Evolutionary conservation across 1,140 invertebrate genomes (phyloP).

Genomic region (Drosophila truncata): DNA sequence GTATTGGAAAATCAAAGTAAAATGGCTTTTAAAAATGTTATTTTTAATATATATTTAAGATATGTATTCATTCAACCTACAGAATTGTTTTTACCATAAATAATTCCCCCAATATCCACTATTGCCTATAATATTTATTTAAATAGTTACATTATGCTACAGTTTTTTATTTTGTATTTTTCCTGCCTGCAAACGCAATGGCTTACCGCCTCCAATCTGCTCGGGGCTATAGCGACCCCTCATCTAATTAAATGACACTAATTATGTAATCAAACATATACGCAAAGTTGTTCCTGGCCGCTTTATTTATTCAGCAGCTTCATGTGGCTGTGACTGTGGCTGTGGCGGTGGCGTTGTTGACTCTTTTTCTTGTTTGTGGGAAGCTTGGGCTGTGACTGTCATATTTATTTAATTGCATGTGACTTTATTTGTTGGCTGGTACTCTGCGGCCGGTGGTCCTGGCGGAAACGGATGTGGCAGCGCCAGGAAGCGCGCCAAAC

Average conservation of each 20-base stretch:
- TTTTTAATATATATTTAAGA: neutral
- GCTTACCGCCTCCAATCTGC: neutral
- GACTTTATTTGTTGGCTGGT: slow-evolving; percentile 65
- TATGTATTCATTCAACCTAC: neutral
- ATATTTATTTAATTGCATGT: slow-evolving; percentile 81
- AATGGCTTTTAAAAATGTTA: neutral
- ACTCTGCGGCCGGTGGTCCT: slow-evolving; percentile 41
- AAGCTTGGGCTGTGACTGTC: slow-evolving; percentile 49
- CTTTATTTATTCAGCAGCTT: slow-evolving; percentile 62
- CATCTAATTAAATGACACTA: slow-evolving; percentile 55
- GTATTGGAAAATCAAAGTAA: neutral
- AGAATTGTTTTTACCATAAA: neutral
- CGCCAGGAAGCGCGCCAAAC: slow-evolving; percentile 81
- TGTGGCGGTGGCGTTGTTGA: slow-evolving; percentile 29
- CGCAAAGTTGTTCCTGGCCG: slow-evolving; percentile 42
- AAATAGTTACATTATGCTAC: no score
- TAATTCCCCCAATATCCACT: no score
- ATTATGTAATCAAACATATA: slow-evolving; percentile 78
- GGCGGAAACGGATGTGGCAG: slow-evolving; percentile 79
- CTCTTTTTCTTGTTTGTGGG: slow-evolving; percentile 25
- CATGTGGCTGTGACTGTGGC: slow-evolving; percentile 24
- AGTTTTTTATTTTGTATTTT: neutral
- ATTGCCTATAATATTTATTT: neutral
- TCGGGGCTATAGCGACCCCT: slow-evolving; percentile 11
- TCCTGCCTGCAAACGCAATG: neutral